phyloP scores from a whole-genome alignment of 2,797 vertebrate genomes.

The Cossypha caffra region DNA sequence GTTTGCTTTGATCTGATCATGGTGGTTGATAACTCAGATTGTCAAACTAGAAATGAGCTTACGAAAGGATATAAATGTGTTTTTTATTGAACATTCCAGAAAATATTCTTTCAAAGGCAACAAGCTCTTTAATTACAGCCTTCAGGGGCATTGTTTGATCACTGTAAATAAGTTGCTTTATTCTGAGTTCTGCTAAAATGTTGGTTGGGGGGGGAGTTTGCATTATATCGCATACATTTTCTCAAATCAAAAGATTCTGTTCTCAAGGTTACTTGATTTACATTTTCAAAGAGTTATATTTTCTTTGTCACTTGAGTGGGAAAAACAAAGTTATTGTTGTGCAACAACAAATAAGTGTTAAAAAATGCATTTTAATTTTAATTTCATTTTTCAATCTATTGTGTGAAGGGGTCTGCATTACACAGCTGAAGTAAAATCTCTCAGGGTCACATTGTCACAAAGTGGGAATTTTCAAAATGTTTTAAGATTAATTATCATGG shows the following conservation, averaged over 20 bases:
- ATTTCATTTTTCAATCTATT: not conserved
- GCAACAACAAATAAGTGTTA: not conserved
- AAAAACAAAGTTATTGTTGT: not conserved
- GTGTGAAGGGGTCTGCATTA: not conserved
- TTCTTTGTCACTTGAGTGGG: constrained; percentile 26
- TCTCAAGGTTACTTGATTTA: constrained; percentile 53
- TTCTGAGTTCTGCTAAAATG: constrained; percentile 60
- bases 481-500: not conserved
- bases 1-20: constrained; percentile 58
- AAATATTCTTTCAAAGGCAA: constrained; percentile 75
- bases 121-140: constrained; percentile 71
- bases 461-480: not conserved
- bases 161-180: constrained; percentile 69
- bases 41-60: constrained; percentile 60
- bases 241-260: constrained; percentile 59
- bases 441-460: not conserved
- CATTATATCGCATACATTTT: constrained; percentile 42
- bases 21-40: constrained; percentile 45
- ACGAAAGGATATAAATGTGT: constrained; percentile 65
- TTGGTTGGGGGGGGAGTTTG: not conserved
- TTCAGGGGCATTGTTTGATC: constrained; percentile 73
- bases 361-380: not conserved
- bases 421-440: not conserved
- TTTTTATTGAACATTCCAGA: constrained; percentile 68
- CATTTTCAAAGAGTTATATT: constrained; percentile 44